Evolutionary conservation across 2,888 invertebrate species (phyloP), one percentile per base, ranked within the genome.

Genomic region (Pasiphila rectangulata): DNA sequence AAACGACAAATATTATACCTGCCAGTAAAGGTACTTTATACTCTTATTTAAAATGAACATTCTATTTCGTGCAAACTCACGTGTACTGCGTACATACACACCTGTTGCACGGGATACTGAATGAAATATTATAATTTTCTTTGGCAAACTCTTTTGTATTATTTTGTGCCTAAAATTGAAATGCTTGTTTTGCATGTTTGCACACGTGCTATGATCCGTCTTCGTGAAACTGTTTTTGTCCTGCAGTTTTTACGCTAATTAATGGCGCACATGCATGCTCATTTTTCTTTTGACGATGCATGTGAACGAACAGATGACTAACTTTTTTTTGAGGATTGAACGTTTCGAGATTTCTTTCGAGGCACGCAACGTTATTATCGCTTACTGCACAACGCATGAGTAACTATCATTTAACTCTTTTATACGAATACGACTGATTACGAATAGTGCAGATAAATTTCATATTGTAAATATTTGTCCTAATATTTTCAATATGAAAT

Each of bases 291-390:
- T 32, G 32, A 45, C 25, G 36, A 37, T 41, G 24, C 20, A 25
- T 23, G 20, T 41, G 10, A 36, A 45, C 21, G 36, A 23, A 25
- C 23, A 23, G 32, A 36, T 49, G 44, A 36, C 23, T 17, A 30
- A 41, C n/a, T n/a, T 25, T 50, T 45, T 45, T 50, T 38, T 21
- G 24, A 21, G 13, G 13, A 30, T 41, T 35, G 36, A 7, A 27
- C 4, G 27, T 45, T 50, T 37, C 30, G 21, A 23, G 50, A 45
- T 50, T 50, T 45, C 50, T 38, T 45, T 37, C 27, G 27, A 41
- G 19, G 50, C 50, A 50, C 50, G 50, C 50, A 32, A 50, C 17
- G 24, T 40, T 43, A 10, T 39, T 48, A 38, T 25, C 34, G 39
- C 21, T 44, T 6, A 25, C 21, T 7, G 25, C 21, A 41, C 19